A percentile compares a stretch with the other conserved stretches of the same genome.
These are phyloP conservation scores for Cheilosia impressa DNA, from an alignment of 2,888 invertebrate genomes.

Conservation along the genomic window DNA sequence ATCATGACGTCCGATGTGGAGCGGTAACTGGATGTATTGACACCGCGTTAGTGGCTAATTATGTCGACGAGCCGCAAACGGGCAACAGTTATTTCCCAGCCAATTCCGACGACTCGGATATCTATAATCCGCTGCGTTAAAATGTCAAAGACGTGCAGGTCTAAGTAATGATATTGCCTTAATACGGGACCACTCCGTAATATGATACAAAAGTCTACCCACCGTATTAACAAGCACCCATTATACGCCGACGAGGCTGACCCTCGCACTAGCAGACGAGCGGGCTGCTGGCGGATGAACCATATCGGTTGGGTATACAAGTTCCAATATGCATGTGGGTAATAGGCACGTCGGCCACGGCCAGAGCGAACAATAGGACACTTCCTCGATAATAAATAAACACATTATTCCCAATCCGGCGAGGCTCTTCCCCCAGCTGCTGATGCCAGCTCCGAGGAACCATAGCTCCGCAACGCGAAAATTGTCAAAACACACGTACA, in stretches of 20 bases:
- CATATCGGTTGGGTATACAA: conserved; percentile 56
- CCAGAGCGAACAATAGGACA: conserved; percentile 73
- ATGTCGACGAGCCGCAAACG: background rate
- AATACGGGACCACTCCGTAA: conserved; percentile 56
- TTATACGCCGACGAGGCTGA: conserved; percentile 28
- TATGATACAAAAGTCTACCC: conserved; percentile 50
- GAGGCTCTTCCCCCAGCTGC: conserved; percentile 65
- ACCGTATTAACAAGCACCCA: conserved; percentile 47
- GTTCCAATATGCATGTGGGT: conserved; percentile 67
- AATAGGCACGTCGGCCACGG: conserved; percentile 38
- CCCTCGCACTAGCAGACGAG: conserved; percentile 39
- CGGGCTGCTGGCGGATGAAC: conserved; percentile 33
- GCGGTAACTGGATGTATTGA: background rate
- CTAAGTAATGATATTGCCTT: conserved; percentile 51
- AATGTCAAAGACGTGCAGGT: conserved; percentile 69
- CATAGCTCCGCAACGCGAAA: conserved; percentile 54
- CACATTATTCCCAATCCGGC: conserved; percentile 76
- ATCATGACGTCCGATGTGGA: background rate
- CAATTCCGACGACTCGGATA: conserved; percentile 37
- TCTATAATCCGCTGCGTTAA: conserved; percentile 43
- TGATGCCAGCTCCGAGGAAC: conserved; percentile 28
- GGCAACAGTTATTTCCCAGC: conserved; percentile 30
- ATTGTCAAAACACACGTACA: conserved; percentile 73
- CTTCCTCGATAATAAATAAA: conserved; percentile 77
- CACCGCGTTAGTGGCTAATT: conserved; percentile 21